phyloP scores from a whole-genome alignment of 1,140 invertebrate genomes.

The Aphelinus certus region DNA sequence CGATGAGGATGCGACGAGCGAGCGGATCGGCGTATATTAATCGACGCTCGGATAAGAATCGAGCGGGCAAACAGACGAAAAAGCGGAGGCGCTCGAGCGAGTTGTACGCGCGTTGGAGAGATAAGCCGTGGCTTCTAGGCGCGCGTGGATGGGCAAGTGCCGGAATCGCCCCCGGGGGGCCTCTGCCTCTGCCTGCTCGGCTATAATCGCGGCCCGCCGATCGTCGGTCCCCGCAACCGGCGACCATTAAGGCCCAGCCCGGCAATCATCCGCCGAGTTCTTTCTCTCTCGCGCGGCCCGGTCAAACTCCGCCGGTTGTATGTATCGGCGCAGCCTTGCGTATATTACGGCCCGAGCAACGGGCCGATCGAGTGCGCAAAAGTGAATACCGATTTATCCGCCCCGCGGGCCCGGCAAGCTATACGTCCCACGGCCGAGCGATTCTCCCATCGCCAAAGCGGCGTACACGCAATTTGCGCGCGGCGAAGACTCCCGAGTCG shows the following conservation, averaged over 20 bases:
- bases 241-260: neutral
- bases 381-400: no score
- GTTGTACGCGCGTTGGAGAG: neutral
- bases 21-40: neutral
- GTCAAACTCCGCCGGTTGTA: neutral
- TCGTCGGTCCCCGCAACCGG: neutral
- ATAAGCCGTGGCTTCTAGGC: constrained; percentile 1
- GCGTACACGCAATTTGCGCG: no score
- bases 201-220: constrained; percentile 2
- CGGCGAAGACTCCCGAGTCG: no score
- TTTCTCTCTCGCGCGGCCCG: neutral
- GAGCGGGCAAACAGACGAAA: no score
- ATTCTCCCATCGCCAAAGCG: no score
- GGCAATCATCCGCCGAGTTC: constrained; percentile 5
- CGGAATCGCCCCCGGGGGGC: constrained; percentile 8
- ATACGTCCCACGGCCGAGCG: no score
- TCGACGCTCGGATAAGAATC: neutral
- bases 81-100: no score
- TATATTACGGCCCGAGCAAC: no score
- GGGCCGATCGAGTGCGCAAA: no score
- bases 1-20: no score
- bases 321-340: neutral
- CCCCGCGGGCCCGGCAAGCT: no score
- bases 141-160: constrained; percentile 16
- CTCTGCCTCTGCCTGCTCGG: neutral